Evolutionary conservation across 1,140 invertebrate genomes (phyloP).

Genomic region (Chrysoperla carnea): DNA sequence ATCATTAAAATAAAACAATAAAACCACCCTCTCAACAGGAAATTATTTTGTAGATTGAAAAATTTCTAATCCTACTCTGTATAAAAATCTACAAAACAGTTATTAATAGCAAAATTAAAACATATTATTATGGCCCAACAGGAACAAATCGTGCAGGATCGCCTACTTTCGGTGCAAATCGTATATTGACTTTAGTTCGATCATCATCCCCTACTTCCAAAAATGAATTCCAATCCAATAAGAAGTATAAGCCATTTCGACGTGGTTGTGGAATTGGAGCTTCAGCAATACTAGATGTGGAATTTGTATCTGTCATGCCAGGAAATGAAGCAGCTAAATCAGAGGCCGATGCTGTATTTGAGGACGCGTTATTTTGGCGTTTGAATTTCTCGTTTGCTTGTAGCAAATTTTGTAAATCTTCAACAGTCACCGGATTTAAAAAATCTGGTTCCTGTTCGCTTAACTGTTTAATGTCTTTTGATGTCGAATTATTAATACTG

Average conservation of each 20-base stretch:
- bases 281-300: constrained; percentile 27
- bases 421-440: constrained; percentile 8
- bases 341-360: constrained; percentile 27
- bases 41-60: no score
- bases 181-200: constrained; percentile 52
- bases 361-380: constrained; percentile 4
- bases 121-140: constrained; percentile 17
- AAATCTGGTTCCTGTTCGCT: constrained; percentile 4
- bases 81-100: no score
- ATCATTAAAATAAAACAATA: no score
- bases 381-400: background rate
- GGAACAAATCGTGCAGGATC: constrained; percentile 56
- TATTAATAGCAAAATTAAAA: no score
- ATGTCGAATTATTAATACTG: constrained; percentile 10
- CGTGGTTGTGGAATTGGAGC: constrained; percentile 37
- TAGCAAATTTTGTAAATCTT: background rate
- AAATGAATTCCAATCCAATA: constrained; percentile 71
- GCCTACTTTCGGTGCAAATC: constrained; percentile 60
- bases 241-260: constrained; percentile 62
- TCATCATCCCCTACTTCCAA: constrained; percentile 61
- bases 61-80: no score
- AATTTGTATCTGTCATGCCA: constrained; percentile 22
- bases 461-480: background rate
- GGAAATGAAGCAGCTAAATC: constrained; percentile 64
- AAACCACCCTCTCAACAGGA: no score